Conservation (phyloP, 2,113 vertebrate species). For the Lichenostomus cassidix region DNA sequence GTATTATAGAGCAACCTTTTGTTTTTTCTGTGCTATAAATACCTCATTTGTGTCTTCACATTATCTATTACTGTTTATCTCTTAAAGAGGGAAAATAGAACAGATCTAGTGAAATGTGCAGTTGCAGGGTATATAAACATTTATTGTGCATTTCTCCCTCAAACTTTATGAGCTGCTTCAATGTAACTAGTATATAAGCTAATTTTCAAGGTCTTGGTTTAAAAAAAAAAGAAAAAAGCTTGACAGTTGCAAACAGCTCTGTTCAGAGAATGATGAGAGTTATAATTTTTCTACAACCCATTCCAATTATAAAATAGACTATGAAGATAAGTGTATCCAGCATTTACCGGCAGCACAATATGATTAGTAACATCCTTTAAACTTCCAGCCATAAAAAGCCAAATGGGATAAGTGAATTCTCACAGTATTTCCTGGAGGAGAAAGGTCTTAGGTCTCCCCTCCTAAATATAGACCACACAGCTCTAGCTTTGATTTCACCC, state of each 20-base stretch:
- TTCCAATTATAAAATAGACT: not conserved
- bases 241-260: not conserved
- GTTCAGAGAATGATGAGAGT: not conserved
- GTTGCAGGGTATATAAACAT: conserved; percentile 45
- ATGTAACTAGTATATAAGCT: conserved; percentile 40
- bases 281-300: not conserved
- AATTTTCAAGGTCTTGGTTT: conserved; percentile 1
- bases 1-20: not conserved
- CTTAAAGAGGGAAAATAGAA: not conserved
- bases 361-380: not conserved
- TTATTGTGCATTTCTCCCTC: conserved; percentile 49
- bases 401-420: not conserved
- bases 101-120: not conserved
- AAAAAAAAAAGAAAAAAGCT: not conserved
- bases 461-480: not conserved
- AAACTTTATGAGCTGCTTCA: conserved; percentile 43
- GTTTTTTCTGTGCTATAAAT: not conserved
- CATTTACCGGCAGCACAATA: not conserved
- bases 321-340: not conserved
- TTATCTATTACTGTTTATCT: not conserved
- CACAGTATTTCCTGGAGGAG: not conserved
- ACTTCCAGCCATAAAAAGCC: not conserved
- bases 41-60: not conserved
- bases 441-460: not conserved
- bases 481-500: not conserved